These are phyloP conservation scores for Condylostylus longicornis DNA, from an alignment of 1,140 invertebrate genomes.

Conservation along the genomic window DNA sequence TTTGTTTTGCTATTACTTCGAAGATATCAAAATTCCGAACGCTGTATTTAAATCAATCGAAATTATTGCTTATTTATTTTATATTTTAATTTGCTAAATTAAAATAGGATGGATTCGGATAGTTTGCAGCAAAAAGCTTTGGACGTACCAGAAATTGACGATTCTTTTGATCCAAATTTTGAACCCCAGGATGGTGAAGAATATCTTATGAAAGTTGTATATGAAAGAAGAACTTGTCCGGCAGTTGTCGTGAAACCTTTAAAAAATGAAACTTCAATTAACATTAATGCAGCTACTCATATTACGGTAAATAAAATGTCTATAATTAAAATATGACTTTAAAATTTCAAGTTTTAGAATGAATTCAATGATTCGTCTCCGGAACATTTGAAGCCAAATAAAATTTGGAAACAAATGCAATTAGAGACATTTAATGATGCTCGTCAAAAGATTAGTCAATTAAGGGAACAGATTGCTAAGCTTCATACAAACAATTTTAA, in stretches of 20 bases:
- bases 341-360: conserved; percentile 6
- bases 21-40: too few relatives aligned
- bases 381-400: conserved; percentile 15
- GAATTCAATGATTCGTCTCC: not conserved
- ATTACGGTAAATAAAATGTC: not conserved
- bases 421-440: conserved; percentile 1
- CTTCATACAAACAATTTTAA: too few relatives aligned
- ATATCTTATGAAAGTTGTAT: conserved; percentile 25
- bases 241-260: conserved; percentile 20
- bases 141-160: conserved; percentile 21
- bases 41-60: too few relatives aligned
- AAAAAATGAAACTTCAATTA: not conserved
- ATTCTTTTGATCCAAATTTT: conserved; percentile 20
- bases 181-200: conserved; percentile 22
- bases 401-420: conserved; percentile 21
- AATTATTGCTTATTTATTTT: too few relatives aligned
- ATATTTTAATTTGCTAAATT: too few relatives aligned
- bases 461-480: too few relatives aligned
- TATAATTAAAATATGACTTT: conserved; percentile 6
- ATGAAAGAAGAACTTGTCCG: conserved; percentile 24
- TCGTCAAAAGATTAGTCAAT: not conserved
- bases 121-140: conserved; percentile 25
- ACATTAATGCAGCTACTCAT: not conserved
- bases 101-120: conserved; percentile 9
- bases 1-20: too few relatives aligned